These are phyloP conservation scores for Pherbina coryleti DNA, from an alignment of 2,888 invertebrate genomes.

Conservation along the genomic window DNA sequence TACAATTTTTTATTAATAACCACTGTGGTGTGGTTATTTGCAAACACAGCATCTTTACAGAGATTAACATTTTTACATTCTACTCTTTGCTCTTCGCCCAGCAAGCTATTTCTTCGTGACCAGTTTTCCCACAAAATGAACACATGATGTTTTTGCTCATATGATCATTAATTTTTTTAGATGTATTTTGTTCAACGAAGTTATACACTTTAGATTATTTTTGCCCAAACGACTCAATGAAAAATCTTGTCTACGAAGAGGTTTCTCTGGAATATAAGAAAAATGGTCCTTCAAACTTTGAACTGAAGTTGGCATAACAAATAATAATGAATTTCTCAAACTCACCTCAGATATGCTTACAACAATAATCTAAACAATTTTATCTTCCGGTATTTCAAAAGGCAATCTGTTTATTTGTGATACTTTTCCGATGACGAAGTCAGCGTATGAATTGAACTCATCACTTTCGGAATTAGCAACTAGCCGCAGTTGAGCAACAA, in stretches of 20 bases:
- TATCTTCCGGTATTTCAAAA: slow-evolving; percentile 38
- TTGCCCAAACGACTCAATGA: background rate
- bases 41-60: background rate
- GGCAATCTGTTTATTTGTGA: slow-evolving; percentile 38
- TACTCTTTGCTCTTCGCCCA: slow-evolving; percentile 40
- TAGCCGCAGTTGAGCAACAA: slow-evolving; percentile 40
- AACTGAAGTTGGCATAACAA: slow-evolving; percentile 35
- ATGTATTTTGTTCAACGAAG: slow-evolving; percentile 7
- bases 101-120: slow-evolving; percentile 42
- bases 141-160: slow-evolving; percentile 24
- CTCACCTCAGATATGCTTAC: slow-evolving; percentile 24
- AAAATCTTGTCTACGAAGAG: slow-evolving; percentile 20
- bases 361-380: slow-evolving; percentile 28
- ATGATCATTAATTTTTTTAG: slow-evolving; percentile 19
- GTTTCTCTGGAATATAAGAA: slow-evolving; percentile 28
- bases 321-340: slow-evolving; percentile 32
- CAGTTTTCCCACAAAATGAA: slow-evolving; percentile 38
- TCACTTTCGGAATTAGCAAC: slow-evolving; percentile 41
- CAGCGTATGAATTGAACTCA: slow-evolving; percentile 20
- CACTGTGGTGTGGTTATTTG: slow-evolving; percentile 32
- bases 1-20: slow-evolving; percentile 40
- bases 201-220: slow-evolving; percentile 4
- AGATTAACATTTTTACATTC: slow-evolving; percentile 36
- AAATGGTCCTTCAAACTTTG: slow-evolving; percentile 34
- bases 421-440: slow-evolving; percentile 27